Evolutionary conservation across 92 coral and sea anemone genomes (phyloP).

Genomic region (Zoanthus solanderi): DNA sequence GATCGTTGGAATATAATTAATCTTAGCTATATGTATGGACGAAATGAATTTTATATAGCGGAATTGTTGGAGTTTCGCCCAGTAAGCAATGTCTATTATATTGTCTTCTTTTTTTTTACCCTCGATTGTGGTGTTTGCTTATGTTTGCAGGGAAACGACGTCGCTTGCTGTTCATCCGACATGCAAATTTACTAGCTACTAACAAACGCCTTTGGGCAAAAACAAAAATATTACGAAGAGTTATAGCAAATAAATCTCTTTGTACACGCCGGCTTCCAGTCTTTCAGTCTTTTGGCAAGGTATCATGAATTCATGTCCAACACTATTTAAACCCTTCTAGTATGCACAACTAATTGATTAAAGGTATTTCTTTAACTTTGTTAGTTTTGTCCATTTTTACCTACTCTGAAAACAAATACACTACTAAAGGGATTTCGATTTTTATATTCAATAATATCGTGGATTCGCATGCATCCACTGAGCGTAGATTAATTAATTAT

Average conservation of each 20-base stretch:
- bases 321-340: background rate
- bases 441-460: conserved; percentile 40
- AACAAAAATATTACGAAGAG: conserved; percentile 60
- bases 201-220: conserved; percentile 71
- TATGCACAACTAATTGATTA: conserved; percentile 45
- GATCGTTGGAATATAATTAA: conserved; percentile 25
- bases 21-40: background rate
- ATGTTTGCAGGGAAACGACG: conserved; percentile 16
- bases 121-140: conserved; percentile 44
- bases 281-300: background rate
- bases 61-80: no score
- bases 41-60: no score
- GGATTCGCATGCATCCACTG: conserved; percentile 23
- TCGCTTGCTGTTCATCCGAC: conserved; percentile 43
- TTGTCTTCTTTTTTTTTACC: conserved; percentile 4
- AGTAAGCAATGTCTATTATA: background rate
- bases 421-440: conserved; percentile 45
- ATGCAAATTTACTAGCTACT: conserved; percentile 56
- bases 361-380: conserved; percentile 31
- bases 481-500: conserved; percentile 48
- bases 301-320: conserved; percentile 6
- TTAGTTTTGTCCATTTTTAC: conserved; percentile 42
- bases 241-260: conserved; percentile 59
- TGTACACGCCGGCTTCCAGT: conserved; percentile 68
- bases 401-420: conserved; percentile 33